Evolutionary conservation across 2,888 invertebrate genomes (phyloP).

Genomic region (Caenorhabditis parvicauda): DNA sequence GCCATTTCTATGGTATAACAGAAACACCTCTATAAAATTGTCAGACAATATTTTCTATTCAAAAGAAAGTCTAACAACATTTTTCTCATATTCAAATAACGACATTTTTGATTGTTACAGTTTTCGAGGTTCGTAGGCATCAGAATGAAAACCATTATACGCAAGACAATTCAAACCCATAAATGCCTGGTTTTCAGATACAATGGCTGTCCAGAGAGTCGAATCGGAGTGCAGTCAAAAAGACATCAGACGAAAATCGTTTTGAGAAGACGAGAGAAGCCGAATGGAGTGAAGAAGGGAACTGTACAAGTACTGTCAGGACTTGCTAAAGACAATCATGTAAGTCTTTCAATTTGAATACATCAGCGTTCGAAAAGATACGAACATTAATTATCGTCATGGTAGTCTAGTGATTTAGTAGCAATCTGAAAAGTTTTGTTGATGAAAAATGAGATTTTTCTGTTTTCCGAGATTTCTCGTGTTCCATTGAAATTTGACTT

Average conservation of each 20-base stretch:
- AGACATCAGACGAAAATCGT: slow-evolving; percentile 54
- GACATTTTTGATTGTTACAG: not conserved
- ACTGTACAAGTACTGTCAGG: slow-evolving; percentile 9
- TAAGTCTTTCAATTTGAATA: no score
- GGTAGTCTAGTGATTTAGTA: no score
- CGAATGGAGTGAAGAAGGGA: slow-evolving; percentile 59
- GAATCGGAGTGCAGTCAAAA: slow-evolving; percentile 36
- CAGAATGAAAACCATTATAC: no score
- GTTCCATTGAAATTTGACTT: not conserved
- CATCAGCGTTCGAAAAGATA: no score
- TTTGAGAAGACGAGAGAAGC: slow-evolving; percentile 33
- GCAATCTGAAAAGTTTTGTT: no score
- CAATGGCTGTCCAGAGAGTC: slow-evolving; percentile 45
- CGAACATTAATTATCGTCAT: no score
- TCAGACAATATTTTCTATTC: not conserved
- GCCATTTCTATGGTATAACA: no score
- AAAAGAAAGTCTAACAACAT: not conserved
- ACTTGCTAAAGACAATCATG: slow-evolving; percentile 2
- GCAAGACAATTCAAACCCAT: no score
- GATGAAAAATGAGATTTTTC: no score
- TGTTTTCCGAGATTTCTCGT: not conserved
- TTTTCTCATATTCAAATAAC: not conserved
- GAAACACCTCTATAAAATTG: no score
- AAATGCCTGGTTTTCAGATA: no score
- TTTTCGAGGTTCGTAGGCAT: no score